phyloP scores from a whole-genome alignment of 64 coral and sea anemone genomes.

The Porites lutea region DNA sequence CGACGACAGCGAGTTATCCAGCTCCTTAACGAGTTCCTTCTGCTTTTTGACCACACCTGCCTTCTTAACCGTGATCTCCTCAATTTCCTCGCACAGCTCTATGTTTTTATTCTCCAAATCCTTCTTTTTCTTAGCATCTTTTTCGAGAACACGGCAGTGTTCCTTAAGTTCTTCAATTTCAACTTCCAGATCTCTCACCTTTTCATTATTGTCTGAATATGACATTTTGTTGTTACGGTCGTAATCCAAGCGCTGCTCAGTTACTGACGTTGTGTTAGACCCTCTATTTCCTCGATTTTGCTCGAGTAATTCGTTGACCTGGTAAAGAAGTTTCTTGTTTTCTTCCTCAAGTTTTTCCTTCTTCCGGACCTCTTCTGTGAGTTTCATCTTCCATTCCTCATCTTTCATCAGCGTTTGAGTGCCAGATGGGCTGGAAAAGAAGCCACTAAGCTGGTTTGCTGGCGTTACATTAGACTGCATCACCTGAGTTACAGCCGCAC shows the following conservation, averaged over 20 bases:
- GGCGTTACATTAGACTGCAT: constrained; percentile 14
- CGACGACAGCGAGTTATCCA: constrained; percentile 67
- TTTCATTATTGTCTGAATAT: constrained; percentile 24
- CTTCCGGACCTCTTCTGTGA: constrained; percentile 58
- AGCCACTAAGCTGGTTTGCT: neutral
- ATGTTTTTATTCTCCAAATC: constrained; percentile 81
- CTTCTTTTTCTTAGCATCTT: constrained; percentile 68
- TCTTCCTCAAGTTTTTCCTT: constrained; percentile 79
- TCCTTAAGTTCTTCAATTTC: constrained; percentile 70
- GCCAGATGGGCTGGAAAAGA: neutral
- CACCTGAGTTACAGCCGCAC: constrained; percentile 16
- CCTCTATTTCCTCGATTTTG: neutral
- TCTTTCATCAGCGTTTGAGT: neutral
- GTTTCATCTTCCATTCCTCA: constrained; percentile 39
- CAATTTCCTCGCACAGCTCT: constrained; percentile 82
- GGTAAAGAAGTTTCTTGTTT: constrained; percentile 88
- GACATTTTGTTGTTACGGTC: neutral
- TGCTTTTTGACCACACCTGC: constrained; percentile 84
- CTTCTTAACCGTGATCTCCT: constrained; percentile 57
- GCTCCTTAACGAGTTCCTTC: constrained; percentile 76
- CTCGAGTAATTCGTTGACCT: constrained; percentile 68
- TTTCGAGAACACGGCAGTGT: constrained; percentile 51
- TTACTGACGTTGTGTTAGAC: neutral
- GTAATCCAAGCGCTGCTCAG: neutral
- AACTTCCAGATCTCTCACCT: constrained; percentile 44